Percentiles rank a stretch among this genome's conserved stretches.
Evolutionary conservation across 2,888 invertebrate species (phyloP).

Genomic region (Thera britannica): DNA sequence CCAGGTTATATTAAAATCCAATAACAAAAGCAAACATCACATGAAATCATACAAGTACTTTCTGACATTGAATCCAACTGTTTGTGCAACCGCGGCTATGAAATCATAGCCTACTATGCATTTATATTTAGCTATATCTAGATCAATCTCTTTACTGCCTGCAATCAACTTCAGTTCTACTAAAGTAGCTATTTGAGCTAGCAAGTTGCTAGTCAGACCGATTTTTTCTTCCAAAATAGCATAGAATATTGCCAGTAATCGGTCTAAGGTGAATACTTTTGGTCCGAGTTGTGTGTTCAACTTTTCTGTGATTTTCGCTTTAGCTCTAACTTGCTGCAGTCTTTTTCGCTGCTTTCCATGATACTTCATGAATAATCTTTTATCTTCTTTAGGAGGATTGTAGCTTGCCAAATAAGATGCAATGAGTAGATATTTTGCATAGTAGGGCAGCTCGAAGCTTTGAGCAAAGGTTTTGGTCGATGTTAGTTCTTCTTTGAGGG

Average conservation of each 20-base stretch:
- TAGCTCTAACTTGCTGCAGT: conserved; percentile 84
- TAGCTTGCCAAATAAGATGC: conserved; percentile 97
- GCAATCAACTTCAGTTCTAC: conserved; percentile 92
- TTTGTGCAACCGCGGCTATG: conserved; percentile 90
- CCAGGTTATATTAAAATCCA: conserved; percentile 31
- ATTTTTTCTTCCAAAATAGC: conserved; percentile 94
- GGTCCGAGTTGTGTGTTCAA: conserved; percentile 91
- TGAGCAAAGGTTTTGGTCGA: conserved; percentile 85
- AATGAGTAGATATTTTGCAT: conserved; percentile 94
- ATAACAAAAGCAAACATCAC: conserved; percentile 45
- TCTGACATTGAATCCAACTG: conserved; percentile 89
- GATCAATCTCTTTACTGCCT: conserved; percentile 88
- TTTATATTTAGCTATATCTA: conserved; percentile 93
- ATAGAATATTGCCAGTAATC: conserved; percentile 95
- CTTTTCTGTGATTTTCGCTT: conserved; percentile 82
- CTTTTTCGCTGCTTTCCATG: conserved; percentile 90
- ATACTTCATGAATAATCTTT: conserved; percentile 92
- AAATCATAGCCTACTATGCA: conserved; percentile 94
- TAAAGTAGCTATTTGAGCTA: conserved; percentile 94
- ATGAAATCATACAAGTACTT: conserved; percentile 91
- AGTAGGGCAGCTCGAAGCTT: conserved; percentile 93
- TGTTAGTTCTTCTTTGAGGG: conserved; percentile 72
- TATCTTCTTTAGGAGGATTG: conserved; percentile 95
- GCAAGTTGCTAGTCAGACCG: conserved; percentile 93
- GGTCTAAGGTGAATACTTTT: conserved; percentile 91